Percentiles rank a stretch among this genome's conserved stretches.
Conservation (phyloP, 2,113 vertebrate species). For the Sisor rabdophorus region DNA sequence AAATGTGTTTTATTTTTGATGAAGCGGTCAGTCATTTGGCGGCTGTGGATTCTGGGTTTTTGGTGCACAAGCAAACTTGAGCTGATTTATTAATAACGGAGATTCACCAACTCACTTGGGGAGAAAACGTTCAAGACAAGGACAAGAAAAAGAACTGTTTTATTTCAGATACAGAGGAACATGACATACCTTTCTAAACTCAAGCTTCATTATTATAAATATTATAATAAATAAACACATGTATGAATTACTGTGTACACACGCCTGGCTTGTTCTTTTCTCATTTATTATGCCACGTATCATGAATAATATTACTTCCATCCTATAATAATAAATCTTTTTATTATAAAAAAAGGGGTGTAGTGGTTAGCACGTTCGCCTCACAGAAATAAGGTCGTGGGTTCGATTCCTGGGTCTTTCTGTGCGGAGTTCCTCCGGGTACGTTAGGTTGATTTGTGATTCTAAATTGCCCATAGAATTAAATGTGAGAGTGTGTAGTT, state of each 20-base stretch:
- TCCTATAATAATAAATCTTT: no score
- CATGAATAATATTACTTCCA: background rate
- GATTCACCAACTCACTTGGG: background rate
- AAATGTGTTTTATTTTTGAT: constrained; percentile 1
- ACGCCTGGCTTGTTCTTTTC: background rate
- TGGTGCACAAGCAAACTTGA: background rate
- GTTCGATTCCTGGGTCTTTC: no score
- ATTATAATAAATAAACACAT: constrained; percentile 23
- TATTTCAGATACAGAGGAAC: background rate
- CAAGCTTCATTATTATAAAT: constrained; percentile 25
- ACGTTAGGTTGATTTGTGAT: no score
- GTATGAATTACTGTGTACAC: constrained; percentile 1
- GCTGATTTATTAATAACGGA: background rate
- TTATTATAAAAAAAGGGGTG: no score
- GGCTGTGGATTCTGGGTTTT: constrained; percentile 4
- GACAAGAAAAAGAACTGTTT: background rate
- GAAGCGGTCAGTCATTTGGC: background rate
- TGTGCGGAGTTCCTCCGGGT: no score
- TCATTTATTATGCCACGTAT: background rate
- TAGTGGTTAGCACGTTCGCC: no score
- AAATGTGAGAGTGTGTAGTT: no score
- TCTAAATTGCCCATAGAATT: no score
- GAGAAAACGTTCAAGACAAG: background rate
- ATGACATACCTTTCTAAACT: background rate
- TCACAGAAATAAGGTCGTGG: no score